phyloP scores from a whole-genome alignment of 2,888 invertebrate species.

The Frankliniella intonsa region DNA sequence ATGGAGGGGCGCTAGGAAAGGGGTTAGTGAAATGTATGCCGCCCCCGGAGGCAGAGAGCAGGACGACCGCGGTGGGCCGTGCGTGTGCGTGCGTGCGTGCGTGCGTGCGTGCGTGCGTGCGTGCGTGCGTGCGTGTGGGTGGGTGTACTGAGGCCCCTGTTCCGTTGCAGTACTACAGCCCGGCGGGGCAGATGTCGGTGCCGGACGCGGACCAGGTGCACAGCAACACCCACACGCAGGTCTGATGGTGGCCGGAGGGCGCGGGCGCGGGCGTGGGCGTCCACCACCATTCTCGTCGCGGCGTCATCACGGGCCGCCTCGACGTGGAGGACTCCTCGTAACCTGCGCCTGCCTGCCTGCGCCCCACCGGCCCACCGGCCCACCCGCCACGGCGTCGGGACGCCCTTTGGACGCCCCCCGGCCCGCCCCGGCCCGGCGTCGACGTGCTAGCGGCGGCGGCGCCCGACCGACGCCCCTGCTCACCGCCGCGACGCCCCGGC shows the following conservation, averaged over 20 bases:
- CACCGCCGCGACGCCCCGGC: not conserved
- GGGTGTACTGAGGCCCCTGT: no score
- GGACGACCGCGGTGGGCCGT: no score
- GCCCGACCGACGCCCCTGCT: not conserved
- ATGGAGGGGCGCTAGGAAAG: no score
- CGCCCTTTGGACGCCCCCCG: no score
- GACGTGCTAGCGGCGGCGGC: conserved; percentile 23
- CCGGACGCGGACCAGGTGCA: conserved; percentile 72
- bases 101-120: no score
- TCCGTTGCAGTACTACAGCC: conserved; percentile 71
- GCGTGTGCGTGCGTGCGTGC: no score
- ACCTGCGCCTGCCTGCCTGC: not conserved
- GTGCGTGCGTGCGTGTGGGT: no score
- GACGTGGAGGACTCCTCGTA: conserved; percentile 2
- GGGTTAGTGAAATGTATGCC: no score
- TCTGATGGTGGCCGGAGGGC: conserved; percentile 59
- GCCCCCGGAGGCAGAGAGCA: no score
- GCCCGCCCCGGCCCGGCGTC: no score
- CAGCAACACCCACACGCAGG: conserved; percentile 81
- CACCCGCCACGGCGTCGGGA: not conserved
- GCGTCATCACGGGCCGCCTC: not conserved
- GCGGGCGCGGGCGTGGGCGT: conserved; percentile 45
- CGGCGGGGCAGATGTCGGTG: conserved; percentile 69
- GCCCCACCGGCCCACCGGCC: not conserved
- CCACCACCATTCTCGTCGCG: not conserved